Evolutionary conservation across 2,797 vertebrate genomes (phyloP).

Genomic region (Pseudopleuronectes americanus): DNA sequence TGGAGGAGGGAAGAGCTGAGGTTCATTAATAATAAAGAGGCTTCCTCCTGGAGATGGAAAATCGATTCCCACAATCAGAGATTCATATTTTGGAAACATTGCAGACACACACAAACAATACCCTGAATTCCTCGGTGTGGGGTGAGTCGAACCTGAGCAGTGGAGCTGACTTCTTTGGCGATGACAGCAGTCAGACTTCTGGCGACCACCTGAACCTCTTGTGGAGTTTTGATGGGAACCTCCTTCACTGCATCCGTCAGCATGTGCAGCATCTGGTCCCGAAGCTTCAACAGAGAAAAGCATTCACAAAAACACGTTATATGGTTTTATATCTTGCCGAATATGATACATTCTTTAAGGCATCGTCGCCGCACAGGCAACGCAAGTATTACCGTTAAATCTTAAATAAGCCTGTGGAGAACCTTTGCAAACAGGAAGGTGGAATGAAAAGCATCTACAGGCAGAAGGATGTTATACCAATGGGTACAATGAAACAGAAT

Average conservation of each 20-base stretch:
- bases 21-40: conserved; percentile 73
- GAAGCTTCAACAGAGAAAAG: conserved; percentile 80
- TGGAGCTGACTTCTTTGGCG: conserved; percentile 77
- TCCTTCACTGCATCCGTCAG: conserved; percentile 68
- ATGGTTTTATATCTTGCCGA: background rate
- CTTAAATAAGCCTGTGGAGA: background rate
- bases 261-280: conserved; percentile 82
- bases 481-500: too few species aligned
- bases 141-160: conserved; percentile 83
- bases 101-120: background rate
- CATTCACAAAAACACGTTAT: background rate
- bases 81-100: background rate
- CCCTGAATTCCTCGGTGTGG: background rate
- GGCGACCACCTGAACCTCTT: conserved; percentile 79
- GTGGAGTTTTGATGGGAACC: conserved; percentile 61
- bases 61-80: background rate
- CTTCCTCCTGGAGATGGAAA: conserved; percentile 74
- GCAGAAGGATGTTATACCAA: too few species aligned
- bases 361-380: background rate
- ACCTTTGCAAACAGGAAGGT: background rate
- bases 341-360: background rate
- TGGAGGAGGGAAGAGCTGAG: conserved; percentile 83
- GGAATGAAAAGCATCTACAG: too few species aligned
- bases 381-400: background rate
- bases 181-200: conserved; percentile 82